Evolutionary conservation across 2,113 vertebrate genomes (phyloP).

Genomic region (Ciconia stormi): DNA sequence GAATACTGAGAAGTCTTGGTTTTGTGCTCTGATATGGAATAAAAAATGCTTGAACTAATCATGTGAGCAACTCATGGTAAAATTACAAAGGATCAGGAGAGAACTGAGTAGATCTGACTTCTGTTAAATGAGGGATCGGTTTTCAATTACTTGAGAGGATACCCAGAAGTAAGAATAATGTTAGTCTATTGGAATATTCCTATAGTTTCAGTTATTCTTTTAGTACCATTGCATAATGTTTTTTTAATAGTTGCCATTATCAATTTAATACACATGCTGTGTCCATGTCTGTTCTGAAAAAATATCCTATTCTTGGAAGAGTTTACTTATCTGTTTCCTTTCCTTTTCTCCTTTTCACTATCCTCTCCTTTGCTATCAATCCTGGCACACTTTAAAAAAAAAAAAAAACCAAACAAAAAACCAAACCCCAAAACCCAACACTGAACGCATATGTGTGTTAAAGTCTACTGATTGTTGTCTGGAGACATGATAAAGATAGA

Average conservation of each 20-base stretch:
- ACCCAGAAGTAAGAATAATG: neutral
- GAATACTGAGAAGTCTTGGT: neutral
- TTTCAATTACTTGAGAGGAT: neutral
- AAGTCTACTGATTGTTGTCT: neutral
- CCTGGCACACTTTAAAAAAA: fast-evolving
- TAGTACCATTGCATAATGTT: neutral
- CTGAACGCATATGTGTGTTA: neutral
- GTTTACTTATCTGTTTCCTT: neutral
- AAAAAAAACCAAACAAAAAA: neutral
- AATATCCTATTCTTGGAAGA: neutral
- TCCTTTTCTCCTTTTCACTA: neutral
- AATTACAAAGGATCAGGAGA: neutral
- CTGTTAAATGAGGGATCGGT: neutral
- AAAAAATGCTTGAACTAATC: neutral
- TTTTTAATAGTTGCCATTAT: neutral
- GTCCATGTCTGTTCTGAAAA: neutral
- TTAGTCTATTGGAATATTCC: neutral
- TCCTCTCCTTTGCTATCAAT: neutral
- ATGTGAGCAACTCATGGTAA: neutral
- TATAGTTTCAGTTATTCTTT: neutral
- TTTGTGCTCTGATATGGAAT: neutral
- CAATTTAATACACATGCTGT: neutral
- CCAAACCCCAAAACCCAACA: too few species aligned
- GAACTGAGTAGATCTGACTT: neutral
- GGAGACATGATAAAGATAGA: neutral